Percentiles rank a stretch among this genome's conserved stretches.
These are phyloP conservation scores for Pyrochroa serraticornis DNA, from an alignment of 2,888 invertebrate species.

Conservation along the genomic window DNA sequence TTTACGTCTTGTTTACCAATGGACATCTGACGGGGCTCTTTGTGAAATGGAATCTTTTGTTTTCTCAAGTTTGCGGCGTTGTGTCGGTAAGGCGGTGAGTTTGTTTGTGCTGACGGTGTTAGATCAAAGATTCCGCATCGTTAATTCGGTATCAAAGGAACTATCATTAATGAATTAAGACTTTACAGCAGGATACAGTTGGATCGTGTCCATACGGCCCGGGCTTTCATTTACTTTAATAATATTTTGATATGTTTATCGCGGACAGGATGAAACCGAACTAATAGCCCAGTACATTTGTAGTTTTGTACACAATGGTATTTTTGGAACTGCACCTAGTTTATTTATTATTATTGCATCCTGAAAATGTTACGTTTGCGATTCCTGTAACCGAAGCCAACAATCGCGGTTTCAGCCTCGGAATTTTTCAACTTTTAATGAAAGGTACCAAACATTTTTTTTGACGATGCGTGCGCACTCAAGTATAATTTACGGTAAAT, in stretches of 20 bases:
- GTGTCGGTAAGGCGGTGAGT: slow-evolving; percentile 48
- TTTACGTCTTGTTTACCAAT: slow-evolving; percentile 25
- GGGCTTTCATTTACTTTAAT: slow-evolving; percentile 53
- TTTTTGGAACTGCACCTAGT: slow-evolving; percentile 16
- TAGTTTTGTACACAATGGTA: slow-evolving; percentile 17
- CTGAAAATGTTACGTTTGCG: too few relatives aligned
- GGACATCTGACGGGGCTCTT: slow-evolving; percentile 30
- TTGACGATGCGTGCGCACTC: too few relatives aligned
- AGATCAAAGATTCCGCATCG: slow-evolving; percentile 56
- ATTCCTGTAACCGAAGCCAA: too few relatives aligned
- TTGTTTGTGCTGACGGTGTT: slow-evolving; percentile 53
- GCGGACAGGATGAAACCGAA: slow-evolving; percentile 25
- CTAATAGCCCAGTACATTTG: slow-evolving; percentile 19
- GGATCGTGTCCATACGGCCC: slow-evolving; percentile 50
- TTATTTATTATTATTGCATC: slow-evolving; percentile 9
- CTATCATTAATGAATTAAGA: slow-evolving; percentile 58
- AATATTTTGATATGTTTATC: slow-evolving; percentile 56
- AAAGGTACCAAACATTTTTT: too few relatives aligned
- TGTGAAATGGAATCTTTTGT: slow-evolving; percentile 55
- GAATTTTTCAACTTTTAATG: too few relatives aligned
- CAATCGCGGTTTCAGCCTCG: too few relatives aligned
- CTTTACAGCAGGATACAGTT: slow-evolving; percentile 58
- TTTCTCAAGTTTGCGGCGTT: slow-evolving; percentile 53
- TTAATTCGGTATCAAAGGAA: slow-evolving; percentile 59
- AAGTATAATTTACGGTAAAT: too few relatives aligned